Percentiles rank a stretch among this genome's conserved stretches.
Evolutionary conservation across 2,797 vertebrate genomes (phyloP).

Genomic region (Pygocentrus nattereri): DNA sequence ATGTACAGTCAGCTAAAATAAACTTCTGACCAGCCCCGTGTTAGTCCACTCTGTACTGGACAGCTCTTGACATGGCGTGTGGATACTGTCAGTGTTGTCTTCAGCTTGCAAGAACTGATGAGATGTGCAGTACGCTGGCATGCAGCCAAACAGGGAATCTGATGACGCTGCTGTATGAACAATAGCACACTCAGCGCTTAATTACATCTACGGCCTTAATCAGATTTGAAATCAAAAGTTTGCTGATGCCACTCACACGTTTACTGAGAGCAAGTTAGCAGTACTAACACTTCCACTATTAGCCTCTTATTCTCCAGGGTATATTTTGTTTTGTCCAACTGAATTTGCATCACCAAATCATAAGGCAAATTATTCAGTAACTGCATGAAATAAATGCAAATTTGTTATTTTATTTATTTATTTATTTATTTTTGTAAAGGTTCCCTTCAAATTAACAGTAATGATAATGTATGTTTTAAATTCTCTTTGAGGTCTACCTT

Average conservation of each 20-base stretch:
- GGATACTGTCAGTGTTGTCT: conserved; percentile 1
- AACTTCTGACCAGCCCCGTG: background rate
- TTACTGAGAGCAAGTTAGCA: background rate
- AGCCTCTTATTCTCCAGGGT: no score
- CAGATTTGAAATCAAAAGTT: conserved; percentile 15
- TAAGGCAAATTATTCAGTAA: no score
- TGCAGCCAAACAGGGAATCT: conserved; percentile 9
- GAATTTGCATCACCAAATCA: no score
- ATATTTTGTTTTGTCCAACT: no score
- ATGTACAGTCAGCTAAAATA: conserved; percentile 4
- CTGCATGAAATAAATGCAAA: no score
- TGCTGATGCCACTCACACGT: background rate
- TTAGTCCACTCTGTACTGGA: background rate
- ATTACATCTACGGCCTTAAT: conserved; percentile 33
- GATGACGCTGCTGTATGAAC: conserved; percentile 1
- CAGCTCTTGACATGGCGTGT: background rate
- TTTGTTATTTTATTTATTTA: no score
- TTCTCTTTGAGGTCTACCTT: no score
- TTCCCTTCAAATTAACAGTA: no score
- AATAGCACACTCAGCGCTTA: conserved; percentile 7
- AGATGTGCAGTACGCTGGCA: conserved; percentile 26
- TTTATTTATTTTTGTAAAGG: no score
- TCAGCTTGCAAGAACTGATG: background rate
- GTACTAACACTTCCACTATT: no score
- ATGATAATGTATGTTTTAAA: no score